Conservation (phyloP, 1,140 invertebrate species). For the Drosophila suzukii region DNA sequence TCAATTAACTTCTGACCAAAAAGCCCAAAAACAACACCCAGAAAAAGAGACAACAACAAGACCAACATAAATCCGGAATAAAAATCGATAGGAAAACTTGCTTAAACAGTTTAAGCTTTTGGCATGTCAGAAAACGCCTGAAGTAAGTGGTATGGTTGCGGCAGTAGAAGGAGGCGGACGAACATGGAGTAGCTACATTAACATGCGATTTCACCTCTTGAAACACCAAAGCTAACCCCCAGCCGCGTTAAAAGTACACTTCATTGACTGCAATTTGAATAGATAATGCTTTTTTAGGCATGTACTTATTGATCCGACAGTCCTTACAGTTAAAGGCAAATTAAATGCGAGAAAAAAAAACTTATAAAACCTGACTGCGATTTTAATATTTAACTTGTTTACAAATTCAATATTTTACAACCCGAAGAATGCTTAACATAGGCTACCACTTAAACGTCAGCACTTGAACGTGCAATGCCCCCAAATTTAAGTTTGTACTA, state of each 20-base stretch:
- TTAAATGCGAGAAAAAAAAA: neutral
- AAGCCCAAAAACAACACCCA: constrained; percentile 20
- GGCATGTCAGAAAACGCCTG: constrained; percentile 47
- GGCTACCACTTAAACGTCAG: constrained; percentile 20
- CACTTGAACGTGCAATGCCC: constrained; percentile 9
- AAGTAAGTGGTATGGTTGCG: neutral
- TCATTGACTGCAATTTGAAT: constrained; percentile 49
- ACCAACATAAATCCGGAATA: constrained; percentile 11
- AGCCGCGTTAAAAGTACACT: constrained; percentile 4
- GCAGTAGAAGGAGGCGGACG: neutral
- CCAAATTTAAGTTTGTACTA: constrained; percentile 31
- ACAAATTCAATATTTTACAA: neutral
- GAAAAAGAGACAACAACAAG: constrained; percentile 7
- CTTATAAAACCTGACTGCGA: neutral
- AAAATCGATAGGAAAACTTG: constrained; percentile 46
- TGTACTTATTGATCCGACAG: constrained; percentile 42
- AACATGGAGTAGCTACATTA: constrained; percentile 29
- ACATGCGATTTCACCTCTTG: constrained; percentile 45
- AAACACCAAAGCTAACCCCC: constrained; percentile 2
- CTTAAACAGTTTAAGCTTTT: constrained; percentile 66
- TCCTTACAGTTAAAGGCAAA: constrained; percentile 25
- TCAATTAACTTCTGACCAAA: constrained; percentile 64
- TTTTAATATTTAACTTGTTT: neutral
- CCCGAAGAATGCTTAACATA: neutral
- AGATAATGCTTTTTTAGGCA: constrained; percentile 30